Conservation (phyloP, 2,113 vertebrate species). For the Anoura caudifer region DNA sequence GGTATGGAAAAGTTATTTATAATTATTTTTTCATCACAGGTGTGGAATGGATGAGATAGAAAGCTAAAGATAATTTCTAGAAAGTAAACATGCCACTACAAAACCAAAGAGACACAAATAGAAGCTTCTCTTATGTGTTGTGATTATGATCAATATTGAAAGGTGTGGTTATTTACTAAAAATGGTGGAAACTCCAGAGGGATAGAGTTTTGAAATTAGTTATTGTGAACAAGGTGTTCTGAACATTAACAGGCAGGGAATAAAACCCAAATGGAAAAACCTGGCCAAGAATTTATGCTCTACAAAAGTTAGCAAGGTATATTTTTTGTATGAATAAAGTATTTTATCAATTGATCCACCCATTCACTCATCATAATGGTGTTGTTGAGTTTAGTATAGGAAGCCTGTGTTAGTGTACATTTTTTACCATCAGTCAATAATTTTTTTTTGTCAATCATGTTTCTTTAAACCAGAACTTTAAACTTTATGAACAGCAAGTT, state of each 20-base stretch:
- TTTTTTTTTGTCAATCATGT: background rate
- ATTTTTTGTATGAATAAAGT: background rate
- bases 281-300: background rate
- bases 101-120: background rate
- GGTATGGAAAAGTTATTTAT: background rate
- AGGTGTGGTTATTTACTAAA: background rate
- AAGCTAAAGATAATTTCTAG: background rate
- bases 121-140: background rate
- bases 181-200: background rate
- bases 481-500: background rate
- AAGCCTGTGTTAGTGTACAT: background rate
- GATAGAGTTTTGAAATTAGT: background rate
- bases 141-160: background rate
- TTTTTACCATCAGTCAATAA: background rate
- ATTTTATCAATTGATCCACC: background rate
- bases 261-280: background rate
- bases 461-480: constrained; percentile 17
- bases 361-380: background rate
- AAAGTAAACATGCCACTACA: background rate
- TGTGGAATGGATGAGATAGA: background rate
- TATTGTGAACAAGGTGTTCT: background rate
- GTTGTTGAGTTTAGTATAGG: background rate
- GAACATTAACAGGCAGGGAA: background rate
- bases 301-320: background rate
- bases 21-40: background rate